These are phyloP conservation scores for Epinephelus cyanopodus DNA, from an alignment of 2,113 vertebrate species.

Conservation along the genomic window DNA sequence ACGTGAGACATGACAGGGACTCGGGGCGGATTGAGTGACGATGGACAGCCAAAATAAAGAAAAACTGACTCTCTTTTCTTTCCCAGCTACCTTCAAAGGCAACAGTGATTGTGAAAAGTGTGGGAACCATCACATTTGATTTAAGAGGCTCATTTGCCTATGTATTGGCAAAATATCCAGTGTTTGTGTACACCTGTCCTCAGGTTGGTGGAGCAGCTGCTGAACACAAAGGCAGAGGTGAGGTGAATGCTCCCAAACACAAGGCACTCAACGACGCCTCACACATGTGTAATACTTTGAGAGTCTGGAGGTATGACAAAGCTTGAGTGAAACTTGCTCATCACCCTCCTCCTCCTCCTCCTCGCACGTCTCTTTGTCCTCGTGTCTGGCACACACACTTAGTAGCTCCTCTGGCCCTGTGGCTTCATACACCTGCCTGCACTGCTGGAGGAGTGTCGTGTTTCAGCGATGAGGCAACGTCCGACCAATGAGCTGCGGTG, in stretches of 20 bases:
- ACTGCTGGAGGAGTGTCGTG: slow-evolving; percentile 63
- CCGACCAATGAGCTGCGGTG: slow-evolving; percentile 83
- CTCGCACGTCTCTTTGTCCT: slow-evolving; percentile 66
- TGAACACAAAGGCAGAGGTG: slow-evolving; percentile 38
- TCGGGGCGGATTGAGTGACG: not conserved
- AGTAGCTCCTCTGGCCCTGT: slow-evolving; percentile 51
- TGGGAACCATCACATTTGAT: slow-evolving; percentile 55
- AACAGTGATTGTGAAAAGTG: slow-evolving; percentile 13
- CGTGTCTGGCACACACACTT: slow-evolving; percentile 60
- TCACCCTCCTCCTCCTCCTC: slow-evolving; percentile 50
- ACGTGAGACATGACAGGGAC: not conserved
- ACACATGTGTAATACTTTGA: slow-evolving; percentile 29
- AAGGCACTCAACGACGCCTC: slow-evolving; percentile 1
- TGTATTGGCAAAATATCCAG: slow-evolving; percentile 71
- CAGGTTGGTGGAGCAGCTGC: slow-evolving; percentile 65
- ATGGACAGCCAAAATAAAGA: not conserved
- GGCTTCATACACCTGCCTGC: slow-evolving; percentile 72
- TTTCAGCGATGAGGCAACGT: slow-evolving; percentile 80
- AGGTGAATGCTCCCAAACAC: slow-evolving; percentile 23
- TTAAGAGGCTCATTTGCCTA: slow-evolving; percentile 72
- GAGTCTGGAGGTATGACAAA: slow-evolving; percentile 68
- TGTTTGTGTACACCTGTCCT: slow-evolving; percentile 76
- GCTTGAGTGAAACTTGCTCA: slow-evolving; percentile 71
- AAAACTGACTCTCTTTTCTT: not conserved
- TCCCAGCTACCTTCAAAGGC: not conserved